These are phyloP conservation scores for Serinus canaria DNA, from an alignment of 2,113 vertebrate genomes.

Conservation along the genomic window DNA sequence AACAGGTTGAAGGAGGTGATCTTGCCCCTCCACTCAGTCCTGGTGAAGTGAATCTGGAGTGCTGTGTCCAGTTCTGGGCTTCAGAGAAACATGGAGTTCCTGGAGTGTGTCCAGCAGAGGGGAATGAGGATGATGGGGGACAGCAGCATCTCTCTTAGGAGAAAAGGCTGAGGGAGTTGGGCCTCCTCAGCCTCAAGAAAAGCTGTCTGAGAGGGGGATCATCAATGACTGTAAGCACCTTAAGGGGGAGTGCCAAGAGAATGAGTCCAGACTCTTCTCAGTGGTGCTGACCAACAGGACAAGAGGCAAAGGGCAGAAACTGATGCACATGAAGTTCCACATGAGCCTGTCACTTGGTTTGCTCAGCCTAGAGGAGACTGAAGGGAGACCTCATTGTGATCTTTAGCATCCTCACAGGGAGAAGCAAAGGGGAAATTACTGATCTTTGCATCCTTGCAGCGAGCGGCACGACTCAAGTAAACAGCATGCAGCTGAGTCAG, in stretches of 20 bases:
- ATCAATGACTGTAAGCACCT: not conserved
- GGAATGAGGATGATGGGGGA: not conserved
- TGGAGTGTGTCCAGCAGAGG: not conserved
- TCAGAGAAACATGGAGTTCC: not conserved
- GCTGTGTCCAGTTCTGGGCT: not conserved
- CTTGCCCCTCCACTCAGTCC: not conserved
- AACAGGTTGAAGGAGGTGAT: not conserved
- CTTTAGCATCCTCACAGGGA: not conserved
- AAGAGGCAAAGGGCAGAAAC: not conserved
- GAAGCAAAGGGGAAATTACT: not conserved
- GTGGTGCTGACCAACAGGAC: rapidly evolving
- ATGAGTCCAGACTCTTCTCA: not conserved
- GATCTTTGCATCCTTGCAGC: not conserved
- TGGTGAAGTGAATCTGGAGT: not conserved
- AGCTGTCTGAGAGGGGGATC: not conserved
- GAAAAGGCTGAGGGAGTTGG: not conserved
- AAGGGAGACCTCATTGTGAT: not conserved
- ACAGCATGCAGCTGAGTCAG: not conserved
- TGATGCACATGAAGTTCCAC: not conserved
- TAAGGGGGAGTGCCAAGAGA: not conserved
- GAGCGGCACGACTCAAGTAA: not conserved
- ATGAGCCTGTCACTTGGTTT: not conserved
- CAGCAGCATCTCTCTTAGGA: not conserved
- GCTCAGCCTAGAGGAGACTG: not conserved
- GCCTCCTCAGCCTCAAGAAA: not conserved